Base-by-base conservation (phyloP, 2,888 invertebrate genomes). In the Cantharis nigra region DNA sequence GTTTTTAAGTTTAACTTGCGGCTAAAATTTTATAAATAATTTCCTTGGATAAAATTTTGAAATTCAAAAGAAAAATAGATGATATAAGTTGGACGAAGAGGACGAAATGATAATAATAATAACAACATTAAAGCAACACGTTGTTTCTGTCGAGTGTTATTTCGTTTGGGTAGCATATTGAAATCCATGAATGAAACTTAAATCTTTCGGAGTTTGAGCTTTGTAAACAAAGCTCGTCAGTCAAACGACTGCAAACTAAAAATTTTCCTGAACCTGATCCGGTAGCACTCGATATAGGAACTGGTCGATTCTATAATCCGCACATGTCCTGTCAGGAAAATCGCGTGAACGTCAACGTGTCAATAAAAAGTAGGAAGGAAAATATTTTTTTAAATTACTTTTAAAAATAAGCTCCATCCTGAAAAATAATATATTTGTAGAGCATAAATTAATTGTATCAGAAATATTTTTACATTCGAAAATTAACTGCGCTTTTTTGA, bases 171-270 rank as follows among this genome's bases (percentile, higher is more conserved):
- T 78, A 79, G 81, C 82, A 82, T 82, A 79, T 81, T 78, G 80
- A 81, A 83, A 83, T 83, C 82, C 81, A 84, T 85, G 85, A 85
- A 85, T 85, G 85, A 83, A 85, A 84, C 83, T 82, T 79, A 81
- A 78, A 76, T 69, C 76, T 78, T n/a, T 73, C 65, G 72, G 63
- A 71, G 72, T 75, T 73, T 71, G 69, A 77, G 71, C 63, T 70
- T 70, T 70, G 81, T 82, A 82, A 82, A 82, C 81, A 81, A 81
- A 81, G 76, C 79, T 64, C 64, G 72, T 63, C 71, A 62, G 65
- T 74, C 74, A 69, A 65, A 33, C 62, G 64, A 79, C 79, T 80
- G 79, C 80, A 77, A 76, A 77, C 79, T 77, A 75, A 30, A 63
- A 72, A 62, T 78, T 72, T 69, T 74, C 77, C 71, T 63, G 72